phyloP scores from a whole-genome alignment of 2,113 vertebrate genomes.

The Sporophila hypoxantha region DNA sequence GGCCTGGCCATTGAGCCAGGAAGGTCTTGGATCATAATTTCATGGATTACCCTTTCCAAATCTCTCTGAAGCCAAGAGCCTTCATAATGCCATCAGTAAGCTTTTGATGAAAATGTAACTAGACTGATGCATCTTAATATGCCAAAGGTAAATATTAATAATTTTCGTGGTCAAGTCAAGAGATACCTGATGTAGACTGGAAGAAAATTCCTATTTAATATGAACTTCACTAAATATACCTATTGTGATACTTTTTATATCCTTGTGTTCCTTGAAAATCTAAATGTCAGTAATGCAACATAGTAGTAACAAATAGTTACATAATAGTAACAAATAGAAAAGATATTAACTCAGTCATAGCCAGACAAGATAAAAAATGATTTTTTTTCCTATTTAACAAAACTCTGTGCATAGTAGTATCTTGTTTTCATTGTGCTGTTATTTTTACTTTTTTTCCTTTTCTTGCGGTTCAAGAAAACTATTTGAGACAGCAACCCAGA shows the following conservation, averaged over 20 bases:
- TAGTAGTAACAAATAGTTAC: not conserved
- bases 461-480: constrained; percentile 41
- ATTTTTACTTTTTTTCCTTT: constrained; percentile 20
- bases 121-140: not conserved
- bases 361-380: not conserved
- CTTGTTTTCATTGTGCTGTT: not conserved
- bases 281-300: not conserved
- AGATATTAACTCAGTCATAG: not conserved
- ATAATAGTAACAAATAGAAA: not conserved
- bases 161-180: not conserved
- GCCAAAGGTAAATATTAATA: not conserved
- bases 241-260: not conserved
- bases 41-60: not conserved
- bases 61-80: not conserved
- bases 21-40: not conserved
- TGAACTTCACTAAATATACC: not conserved
- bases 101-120: not conserved
- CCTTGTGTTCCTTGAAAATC: not conserved
- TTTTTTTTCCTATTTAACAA: constrained; percentile 12
- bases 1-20: not conserved
- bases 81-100: not conserved
- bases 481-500: constrained; percentile 55
- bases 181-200: not conserved
- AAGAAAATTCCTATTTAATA: not conserved
- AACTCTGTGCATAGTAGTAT: not conserved